These are phyloP conservation scores for Pherbina coryleti DNA, from an alignment of 2,888 invertebrate genomes.

Conservation along the genomic window DNA sequence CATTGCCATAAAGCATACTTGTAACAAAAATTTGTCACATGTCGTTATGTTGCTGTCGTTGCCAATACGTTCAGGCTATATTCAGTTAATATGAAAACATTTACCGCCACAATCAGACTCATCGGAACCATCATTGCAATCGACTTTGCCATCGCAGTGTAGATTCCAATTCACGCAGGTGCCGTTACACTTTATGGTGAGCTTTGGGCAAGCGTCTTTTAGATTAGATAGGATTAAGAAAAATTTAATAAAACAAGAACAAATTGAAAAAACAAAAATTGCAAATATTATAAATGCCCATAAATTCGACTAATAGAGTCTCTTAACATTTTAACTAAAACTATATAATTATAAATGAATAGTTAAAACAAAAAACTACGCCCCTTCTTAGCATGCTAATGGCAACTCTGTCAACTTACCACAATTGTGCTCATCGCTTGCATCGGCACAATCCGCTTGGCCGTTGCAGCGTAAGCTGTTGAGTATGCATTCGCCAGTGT, in stretches of 20 bases:
- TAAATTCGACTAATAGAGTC: not conserved
- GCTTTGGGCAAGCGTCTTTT: constrained; percentile 50
- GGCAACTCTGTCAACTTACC: constrained; percentile 66
- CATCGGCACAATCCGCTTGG: constrained; percentile 71
- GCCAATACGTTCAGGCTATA: too few relatives aligned
- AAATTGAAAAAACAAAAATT: constrained; percentile 2
- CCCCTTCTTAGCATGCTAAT: not conserved
- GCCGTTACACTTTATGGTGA: constrained; percentile 63
- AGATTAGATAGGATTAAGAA: constrained; percentile 27
- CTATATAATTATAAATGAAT: not conserved
- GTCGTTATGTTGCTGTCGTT: too few relatives aligned
- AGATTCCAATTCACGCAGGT: constrained; percentile 70
- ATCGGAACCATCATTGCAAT: constrained; percentile 75
- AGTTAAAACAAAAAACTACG: not conserved
- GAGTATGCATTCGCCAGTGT: constrained; percentile 76
- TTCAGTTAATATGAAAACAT: not conserved
- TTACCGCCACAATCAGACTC: constrained; percentile 66
- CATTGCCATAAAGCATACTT: too few relatives aligned
- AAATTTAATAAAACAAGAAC: constrained; percentile 29
- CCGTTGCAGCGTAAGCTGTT: constrained; percentile 74
- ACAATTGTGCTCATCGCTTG: constrained; percentile 76
- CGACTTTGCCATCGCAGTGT: constrained; percentile 73
- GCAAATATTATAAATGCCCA: not conserved
- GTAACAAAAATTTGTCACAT: too few relatives aligned
- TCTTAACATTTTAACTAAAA: not conserved